phyloP scores from a whole-genome alignment of 2,888 invertebrate genomes.

The Cordylochernes scorpioides region DNA sequence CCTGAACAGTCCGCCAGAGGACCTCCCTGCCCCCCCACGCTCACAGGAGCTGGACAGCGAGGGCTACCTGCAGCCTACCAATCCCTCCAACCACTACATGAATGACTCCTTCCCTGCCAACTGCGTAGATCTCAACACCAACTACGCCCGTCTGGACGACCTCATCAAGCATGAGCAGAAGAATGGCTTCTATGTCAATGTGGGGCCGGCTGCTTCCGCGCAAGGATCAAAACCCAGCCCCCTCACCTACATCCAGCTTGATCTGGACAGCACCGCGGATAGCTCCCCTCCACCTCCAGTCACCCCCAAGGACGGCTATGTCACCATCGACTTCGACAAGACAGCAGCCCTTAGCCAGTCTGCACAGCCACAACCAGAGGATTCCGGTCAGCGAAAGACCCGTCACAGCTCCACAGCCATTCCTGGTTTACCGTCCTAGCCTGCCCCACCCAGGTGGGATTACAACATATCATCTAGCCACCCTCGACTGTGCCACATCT shows the following conservation, averaged over 20 bases:
- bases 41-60: slow-evolving; percentile 4
- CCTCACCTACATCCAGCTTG: slow-evolving; percentile 38
- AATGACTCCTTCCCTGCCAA: neutral
- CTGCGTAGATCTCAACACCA: slow-evolving; percentile 16
- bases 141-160: slow-evolving; percentile 17
- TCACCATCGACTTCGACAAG: slow-evolving; percentile 76
- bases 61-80: slow-evolving; percentile 6
- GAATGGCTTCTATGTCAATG: slow-evolving; percentile 9
- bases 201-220: slow-evolving; percentile 7
- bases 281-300: slow-evolving; percentile 4
- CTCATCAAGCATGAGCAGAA: slow-evolving; percentile 10
- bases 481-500: too few relatives aligned
- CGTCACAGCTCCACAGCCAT: too few relatives aligned
- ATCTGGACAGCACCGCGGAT: slow-evolving; percentile 31
- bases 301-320: slow-evolving; percentile 28
- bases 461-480: too few relatives aligned
- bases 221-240: too few relatives aligned
- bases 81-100: neutral
- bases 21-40: neutral
- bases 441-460: too few relatives aligned
- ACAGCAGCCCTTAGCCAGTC: slow-evolving; percentile 42
- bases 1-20: neutral
- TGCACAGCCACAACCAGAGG: slow-evolving; percentile 9
- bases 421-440: too few relatives aligned
- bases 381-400: slow-evolving; percentile 9